phyloP scores from a whole-genome alignment of 2,888 invertebrate species.

The Pammene aurita region DNA sequence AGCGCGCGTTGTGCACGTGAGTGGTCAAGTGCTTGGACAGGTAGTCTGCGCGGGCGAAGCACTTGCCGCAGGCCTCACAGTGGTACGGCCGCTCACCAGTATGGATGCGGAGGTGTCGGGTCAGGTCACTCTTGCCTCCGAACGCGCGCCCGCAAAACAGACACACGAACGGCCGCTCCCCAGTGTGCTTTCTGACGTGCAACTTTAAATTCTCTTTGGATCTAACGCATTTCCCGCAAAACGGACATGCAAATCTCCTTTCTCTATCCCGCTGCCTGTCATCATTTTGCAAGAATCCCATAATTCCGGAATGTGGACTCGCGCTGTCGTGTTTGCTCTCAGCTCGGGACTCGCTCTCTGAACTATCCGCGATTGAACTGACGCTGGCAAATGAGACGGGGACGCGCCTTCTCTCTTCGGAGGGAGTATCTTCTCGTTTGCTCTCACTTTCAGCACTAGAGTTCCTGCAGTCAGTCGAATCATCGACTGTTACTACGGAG shows the following conservation, averaged over 20 bases:
- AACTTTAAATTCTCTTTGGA: slow-evolving; percentile 94
- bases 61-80: slow-evolving; percentile 96
- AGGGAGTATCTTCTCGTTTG: slow-evolving; percentile 61
- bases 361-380: slow-evolving; percentile 80
- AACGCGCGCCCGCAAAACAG: slow-evolving; percentile 94
- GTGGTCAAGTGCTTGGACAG: slow-evolving; percentile 95
- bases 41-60: slow-evolving; percentile 95
- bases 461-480: slow-evolving; percentile 75
- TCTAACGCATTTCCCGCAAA: slow-evolving; percentile 94
- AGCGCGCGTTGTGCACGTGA: slow-evolving; percentile 91
- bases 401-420: slow-evolving; percentile 64
- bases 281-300: slow-evolving; percentile 86
- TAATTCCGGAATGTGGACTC: slow-evolving; percentile 81
- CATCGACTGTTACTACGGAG: slow-evolving; percentile 75
- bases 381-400: slow-evolving; percentile 81
- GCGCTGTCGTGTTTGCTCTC: slow-evolving; percentile 81
- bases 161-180: slow-evolving; percentile 95
- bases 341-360: slow-evolving; percentile 76
- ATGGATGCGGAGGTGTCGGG: slow-evolving; percentile 93
- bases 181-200: slow-evolving; percentile 93
- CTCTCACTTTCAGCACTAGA: slow-evolving; percentile 73
- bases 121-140: slow-evolving; percentile 94
- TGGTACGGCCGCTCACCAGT: slow-evolving; percentile 95
- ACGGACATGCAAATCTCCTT: slow-evolving; percentile 92
- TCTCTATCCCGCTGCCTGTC: slow-evolving; percentile 85